Percentiles rank a stretch among this genome's conserved stretches.
These are phyloP conservation scores for Drosophila neoperkinsi DNA, from an alignment of 2,888 invertebrate species.

Conservation along the genomic window DNA sequence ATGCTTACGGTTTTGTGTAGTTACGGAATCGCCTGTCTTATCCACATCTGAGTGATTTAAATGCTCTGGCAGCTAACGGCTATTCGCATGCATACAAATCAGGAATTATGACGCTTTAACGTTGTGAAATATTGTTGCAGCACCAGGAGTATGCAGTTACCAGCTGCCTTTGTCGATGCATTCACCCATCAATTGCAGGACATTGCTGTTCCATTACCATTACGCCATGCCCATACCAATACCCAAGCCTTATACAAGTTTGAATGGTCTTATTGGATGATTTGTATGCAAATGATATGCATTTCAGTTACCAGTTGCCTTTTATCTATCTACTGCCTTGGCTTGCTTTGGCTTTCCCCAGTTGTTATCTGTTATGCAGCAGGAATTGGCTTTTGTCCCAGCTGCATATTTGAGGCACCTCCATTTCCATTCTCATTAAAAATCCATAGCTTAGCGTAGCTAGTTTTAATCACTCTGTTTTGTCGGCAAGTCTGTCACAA, in stretches of 20 bases:
- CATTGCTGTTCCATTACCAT: slow-evolving; percentile 16
- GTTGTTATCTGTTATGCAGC: slow-evolving; percentile 37
- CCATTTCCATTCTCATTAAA: slow-evolving; percentile 46
- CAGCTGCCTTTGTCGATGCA: slow-evolving; percentile 4
- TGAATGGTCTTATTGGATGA: slow-evolving; percentile 38
- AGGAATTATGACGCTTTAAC: slow-evolving; percentile 63
- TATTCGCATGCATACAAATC: slow-evolving; percentile 60
- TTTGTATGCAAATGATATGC: slow-evolving; percentile 63
- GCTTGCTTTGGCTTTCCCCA: slow-evolving; percentile 1
- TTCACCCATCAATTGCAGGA: slow-evolving; percentile 29
- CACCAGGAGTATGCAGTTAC: slow-evolving; percentile 10
- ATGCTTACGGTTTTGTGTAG: background rate
- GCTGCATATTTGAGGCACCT: slow-evolving; percentile 24
- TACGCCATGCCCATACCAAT: background rate
- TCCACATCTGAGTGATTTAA: slow-evolving; percentile 63
- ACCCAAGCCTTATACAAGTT: slow-evolving; percentile 24
- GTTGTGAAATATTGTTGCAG: slow-evolving; percentile 53
- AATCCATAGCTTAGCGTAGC: slow-evolving; percentile 32
- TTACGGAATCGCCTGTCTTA: slow-evolving; percentile 5
- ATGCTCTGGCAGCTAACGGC: slow-evolving; percentile 38
- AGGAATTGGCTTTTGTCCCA: slow-evolving; percentile 31
- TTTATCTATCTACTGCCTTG: slow-evolving; percentile 12
- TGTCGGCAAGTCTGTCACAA: slow-evolving; percentile 47
- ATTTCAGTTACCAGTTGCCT: slow-evolving; percentile 16
- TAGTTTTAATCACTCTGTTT: slow-evolving; percentile 12